phyloP scores from a whole-genome alignment of 2,888 invertebrate species.

The Limnephilus auricula region DNA sequence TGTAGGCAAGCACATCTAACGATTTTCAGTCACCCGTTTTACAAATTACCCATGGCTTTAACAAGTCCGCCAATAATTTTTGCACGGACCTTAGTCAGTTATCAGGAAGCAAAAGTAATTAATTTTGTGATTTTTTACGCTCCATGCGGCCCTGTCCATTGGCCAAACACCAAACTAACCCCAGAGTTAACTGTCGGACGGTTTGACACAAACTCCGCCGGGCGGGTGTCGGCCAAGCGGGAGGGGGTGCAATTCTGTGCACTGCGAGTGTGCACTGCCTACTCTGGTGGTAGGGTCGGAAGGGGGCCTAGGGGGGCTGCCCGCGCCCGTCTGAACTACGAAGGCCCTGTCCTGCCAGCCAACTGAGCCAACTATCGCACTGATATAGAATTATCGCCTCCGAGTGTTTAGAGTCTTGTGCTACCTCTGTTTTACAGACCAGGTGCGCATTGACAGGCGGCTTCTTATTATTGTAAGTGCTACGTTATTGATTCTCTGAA shows the following conservation, averaged over 20 bases:
- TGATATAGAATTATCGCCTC: conserved; percentile 38
- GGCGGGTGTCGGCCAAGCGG: not conserved
- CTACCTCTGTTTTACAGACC: conserved; percentile 8
- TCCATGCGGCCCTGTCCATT: not conserved
- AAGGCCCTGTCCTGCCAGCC: conserved; percentile 9
- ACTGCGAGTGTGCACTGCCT: conserved; percentile 13
- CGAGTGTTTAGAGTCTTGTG: conserved; percentile 1
- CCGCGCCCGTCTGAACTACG: not conserved
- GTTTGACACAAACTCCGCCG: conserved; percentile 52
- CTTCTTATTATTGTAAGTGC: not conserved
- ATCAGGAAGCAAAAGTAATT: not conserved
- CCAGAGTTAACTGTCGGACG: conserved; percentile 54
- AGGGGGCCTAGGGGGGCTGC: conserved; percentile 7
- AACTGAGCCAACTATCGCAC: conserved; percentile 33
- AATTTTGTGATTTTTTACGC: not conserved
- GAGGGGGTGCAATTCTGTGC: not conserved
- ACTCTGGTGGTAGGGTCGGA: not conserved
- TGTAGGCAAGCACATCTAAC: not conserved
- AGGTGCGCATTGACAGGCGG: not conserved
- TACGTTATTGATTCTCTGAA: not conserved
- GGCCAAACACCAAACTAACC: conserved; percentile 56
- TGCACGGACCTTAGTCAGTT: not conserved
- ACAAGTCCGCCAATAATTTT: not conserved
- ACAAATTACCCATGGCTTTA: not conserved
- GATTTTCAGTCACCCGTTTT: not conserved